phyloP scores from a whole-genome alignment of 2,113 vertebrate species.

The Theristicus caerulescens region DNA sequence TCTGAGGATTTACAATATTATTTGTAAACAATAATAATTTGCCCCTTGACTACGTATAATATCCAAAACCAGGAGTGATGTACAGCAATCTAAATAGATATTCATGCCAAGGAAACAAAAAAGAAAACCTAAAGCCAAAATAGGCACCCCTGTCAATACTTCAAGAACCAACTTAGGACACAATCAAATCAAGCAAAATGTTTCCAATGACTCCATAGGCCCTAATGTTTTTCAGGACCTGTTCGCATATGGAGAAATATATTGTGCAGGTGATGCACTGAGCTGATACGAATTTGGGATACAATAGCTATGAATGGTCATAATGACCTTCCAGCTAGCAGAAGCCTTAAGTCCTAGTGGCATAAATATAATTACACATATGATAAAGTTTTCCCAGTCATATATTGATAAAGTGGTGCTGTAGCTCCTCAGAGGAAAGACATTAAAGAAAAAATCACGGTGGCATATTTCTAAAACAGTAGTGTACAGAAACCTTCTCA shows the following conservation, averaged over 20 bases:
- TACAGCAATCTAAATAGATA: background rate
- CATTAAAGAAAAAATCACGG: background rate
- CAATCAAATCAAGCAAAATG: background rate
- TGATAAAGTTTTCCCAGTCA: background rate
- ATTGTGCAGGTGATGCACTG: background rate
- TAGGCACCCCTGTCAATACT: rapidly evolving
- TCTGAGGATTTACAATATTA: background rate
- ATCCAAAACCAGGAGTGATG: background rate
- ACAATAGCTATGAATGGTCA: background rate
- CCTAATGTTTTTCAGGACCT: background rate
- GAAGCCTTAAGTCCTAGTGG: background rate
- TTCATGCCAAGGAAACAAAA: background rate
- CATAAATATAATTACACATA: background rate
- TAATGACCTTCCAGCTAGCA: background rate
- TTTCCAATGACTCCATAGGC: background rate
- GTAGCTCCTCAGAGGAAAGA: background rate
- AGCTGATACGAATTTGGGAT: background rate
- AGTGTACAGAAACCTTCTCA: background rate
- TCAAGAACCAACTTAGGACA: background rate
- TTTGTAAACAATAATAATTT: background rate
- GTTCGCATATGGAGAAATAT: background rate
- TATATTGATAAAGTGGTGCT: background rate
- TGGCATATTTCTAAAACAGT: background rate
- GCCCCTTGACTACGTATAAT: background rate
- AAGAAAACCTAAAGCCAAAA: background rate